Percentiles rank a stretch among this genome's conserved stretches.
phyloP scores from a whole-genome alignment of 1,140 invertebrate genomes.

The Pseudomyrmex gracilis region DNA sequence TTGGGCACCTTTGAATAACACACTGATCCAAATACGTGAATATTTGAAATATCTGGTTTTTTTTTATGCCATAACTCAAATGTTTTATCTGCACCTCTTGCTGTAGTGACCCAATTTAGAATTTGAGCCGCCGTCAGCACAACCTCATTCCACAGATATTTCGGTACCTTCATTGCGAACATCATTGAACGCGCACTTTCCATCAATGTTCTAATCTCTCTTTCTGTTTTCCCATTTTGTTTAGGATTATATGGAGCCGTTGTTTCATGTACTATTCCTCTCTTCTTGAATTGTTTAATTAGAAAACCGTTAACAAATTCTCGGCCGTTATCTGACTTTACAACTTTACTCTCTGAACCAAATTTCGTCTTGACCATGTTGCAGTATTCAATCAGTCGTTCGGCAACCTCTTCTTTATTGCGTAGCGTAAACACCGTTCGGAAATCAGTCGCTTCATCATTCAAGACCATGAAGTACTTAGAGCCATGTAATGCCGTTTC shows the following conservation, averaged over 20 bases:
- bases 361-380: conserved; percentile 9
- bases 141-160: conserved; percentile 4
- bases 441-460: conserved; percentile 6
- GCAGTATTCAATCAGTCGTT: neutral
- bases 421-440: neutral
- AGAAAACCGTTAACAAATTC: neutral
- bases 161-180: neutral
- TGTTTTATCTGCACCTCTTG: neutral
- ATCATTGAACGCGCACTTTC: conserved; percentile 24
- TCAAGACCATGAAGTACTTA: conserved; percentile 2
- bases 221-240: conserved; percentile 4
- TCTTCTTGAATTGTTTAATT: conserved; percentile 1
- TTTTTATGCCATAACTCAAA: conserved; percentile 16
- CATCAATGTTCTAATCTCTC: conserved; percentile 13
- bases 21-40: neutral
- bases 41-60: conserved; percentile 8
- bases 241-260: neutral
- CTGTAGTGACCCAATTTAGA: conserved; percentile 1
- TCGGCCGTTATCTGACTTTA: conserved; percentile 17
- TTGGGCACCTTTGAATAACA: conserved; percentile 12
- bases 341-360: neutral
- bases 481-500: neutral
- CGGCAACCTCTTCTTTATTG: conserved; percentile 10
- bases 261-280: conserved; percentile 15
- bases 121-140: neutral